Base-by-base conservation (phyloP, 2,113 vertebrate genomes). In the Apodemus speciosus region DNA sequence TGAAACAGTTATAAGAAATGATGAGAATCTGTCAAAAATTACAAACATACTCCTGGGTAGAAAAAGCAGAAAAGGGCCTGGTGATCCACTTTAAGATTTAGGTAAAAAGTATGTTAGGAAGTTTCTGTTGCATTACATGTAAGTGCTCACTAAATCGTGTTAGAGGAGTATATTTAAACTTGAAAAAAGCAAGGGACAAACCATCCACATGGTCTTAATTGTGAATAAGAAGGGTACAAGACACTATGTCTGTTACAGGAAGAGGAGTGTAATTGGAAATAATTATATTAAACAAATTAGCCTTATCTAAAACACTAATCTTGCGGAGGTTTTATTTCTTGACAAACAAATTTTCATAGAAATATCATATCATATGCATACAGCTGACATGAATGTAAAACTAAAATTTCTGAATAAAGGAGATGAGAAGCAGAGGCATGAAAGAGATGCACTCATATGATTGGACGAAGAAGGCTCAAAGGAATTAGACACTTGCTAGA, bases 401-500 rank as follows among this genome's bases (percentile, higher is more conserved):
- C 2, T 35, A 32, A 32, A 66, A 6, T 25, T 35, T 46, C 9
- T 46, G 40, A 35, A 49, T 6, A 21, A 68, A 23, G 5, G 20
- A 23, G 23, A 8, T 49, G 20, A 23, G 30, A 66, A 62, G 40
- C 6, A 49, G 18, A 8, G 5, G 40, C 5, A 62, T n/a, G 30
- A n/a, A 35, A 15, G 1, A 3, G 23, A 13, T 21, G 43, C 9
- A 14, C 25, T 0, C 25, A 49, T 11, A 20, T 6, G 32, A 35
- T 0, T 68, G 32, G 18, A n/a, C 62, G 11, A 2, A 51, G 69
- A n/a, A n/a, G 32, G 20, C 30, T 9, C 83, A 51, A 85, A 23
- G 20, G 0, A 11, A 51, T n/a, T 51, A 49, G 6, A n/a, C 1
- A 35, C 30, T n/a, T 68, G n/a, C 20, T 23, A 51, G 64, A 46